Base-by-base conservation (phyloP, 2,888 invertebrate genomes). In the Harpalus rufipes region DNA sequence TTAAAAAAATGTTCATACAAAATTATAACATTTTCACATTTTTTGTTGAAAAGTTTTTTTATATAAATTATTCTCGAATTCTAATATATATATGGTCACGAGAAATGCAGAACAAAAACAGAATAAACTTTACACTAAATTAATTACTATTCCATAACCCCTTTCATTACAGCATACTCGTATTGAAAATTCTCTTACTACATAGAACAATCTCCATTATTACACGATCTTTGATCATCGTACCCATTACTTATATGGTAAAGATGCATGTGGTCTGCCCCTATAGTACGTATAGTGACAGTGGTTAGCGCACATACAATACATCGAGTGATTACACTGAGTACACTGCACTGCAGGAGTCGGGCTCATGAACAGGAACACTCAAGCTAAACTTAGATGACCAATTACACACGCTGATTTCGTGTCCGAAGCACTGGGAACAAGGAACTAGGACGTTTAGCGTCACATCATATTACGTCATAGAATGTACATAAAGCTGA, bases 351-450 rank as follows among this genome's bases (percentile, higher is more conserved):
- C 68, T 21, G 68, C 56, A 12, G 82, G 82, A 83, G 56, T 59
- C 39, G 41, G 6, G 14, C 32, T 25, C 74, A 32, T 32, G 56
- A 82, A 61, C 74, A 32, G 1, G 56, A 82, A 61, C 84, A 84
- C 84, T 76, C 41, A 76, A 41, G 21, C 78, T 61, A 44, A 84
- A 84, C 84, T 84, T 84, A 78, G 78, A 84, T 84, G 84, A 84
- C 84, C 84, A 84, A 84, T 84, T 84, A 84, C 21, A 59, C 18
- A 63, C 21, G 12, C 32, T 76, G 84, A 78, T 78, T 68, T 8
- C 76, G 74, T 82, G 58, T 44, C 39, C 14, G 21, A 63, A n/a
- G 18, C 44, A 51, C 5, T 51, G 5, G 6, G 32, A 6, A 32
- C 32, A 32, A 32, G 32, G 32, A 32, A 32, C 3, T 32, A 51